A percentile compares a stretch with the other conserved stretches of the same genome.
Evolutionary conservation across 2,797 vertebrate genomes (phyloP).

Genomic region (Acanthurus lineatus): DNA sequence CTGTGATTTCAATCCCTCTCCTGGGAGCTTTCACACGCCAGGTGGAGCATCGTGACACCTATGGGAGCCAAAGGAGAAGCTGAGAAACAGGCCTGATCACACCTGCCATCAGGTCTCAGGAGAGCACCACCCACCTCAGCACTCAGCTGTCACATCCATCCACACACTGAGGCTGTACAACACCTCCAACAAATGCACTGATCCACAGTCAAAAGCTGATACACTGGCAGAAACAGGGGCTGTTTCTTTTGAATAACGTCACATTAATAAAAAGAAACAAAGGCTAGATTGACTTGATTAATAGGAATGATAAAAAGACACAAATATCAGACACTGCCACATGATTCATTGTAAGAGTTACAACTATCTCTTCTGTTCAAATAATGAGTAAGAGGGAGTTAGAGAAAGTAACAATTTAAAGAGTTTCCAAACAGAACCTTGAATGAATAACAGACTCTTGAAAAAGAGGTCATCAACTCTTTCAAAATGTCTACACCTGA

Average conservation of each 20-base stretch:
- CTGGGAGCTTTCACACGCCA: slow-evolving; percentile 76
- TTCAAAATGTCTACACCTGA: slow-evolving; percentile 9
- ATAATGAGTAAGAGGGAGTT: slow-evolving; percentile 11
- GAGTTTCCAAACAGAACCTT: slow-evolving; percentile 34
- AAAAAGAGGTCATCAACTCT: slow-evolving; percentile 36
- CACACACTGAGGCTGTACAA: slow-evolving; percentile 26
- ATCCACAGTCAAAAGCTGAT: slow-evolving; percentile 43
- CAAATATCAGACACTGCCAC: background rate
- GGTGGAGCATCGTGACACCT: slow-evolving; percentile 80
- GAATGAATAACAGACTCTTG: slow-evolving; percentile 36
- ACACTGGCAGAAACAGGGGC: slow-evolving; percentile 20
- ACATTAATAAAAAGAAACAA: slow-evolving; percentile 37
- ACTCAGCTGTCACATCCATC: slow-evolving; percentile 70
- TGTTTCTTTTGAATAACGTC: slow-evolving; percentile 23
- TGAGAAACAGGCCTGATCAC: slow-evolving; percentile 77
- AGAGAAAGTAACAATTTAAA: background rate
- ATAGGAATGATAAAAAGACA: background rate
- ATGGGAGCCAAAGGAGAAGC: slow-evolving; percentile 77
- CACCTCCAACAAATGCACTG: slow-evolving; percentile 48
- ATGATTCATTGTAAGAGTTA: slow-evolving; percentile 17
- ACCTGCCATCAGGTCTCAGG: slow-evolving; percentile 72
- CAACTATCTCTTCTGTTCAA: slow-evolving; percentile 17
- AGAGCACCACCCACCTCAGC: slow-evolving; percentile 67
- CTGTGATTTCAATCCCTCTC: slow-evolving; percentile 53
- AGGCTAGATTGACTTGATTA: slow-evolving; percentile 18